Evolutionary conservation across 2,888 invertebrate species (phyloP).

Genomic region (Axea sp.): DNA sequence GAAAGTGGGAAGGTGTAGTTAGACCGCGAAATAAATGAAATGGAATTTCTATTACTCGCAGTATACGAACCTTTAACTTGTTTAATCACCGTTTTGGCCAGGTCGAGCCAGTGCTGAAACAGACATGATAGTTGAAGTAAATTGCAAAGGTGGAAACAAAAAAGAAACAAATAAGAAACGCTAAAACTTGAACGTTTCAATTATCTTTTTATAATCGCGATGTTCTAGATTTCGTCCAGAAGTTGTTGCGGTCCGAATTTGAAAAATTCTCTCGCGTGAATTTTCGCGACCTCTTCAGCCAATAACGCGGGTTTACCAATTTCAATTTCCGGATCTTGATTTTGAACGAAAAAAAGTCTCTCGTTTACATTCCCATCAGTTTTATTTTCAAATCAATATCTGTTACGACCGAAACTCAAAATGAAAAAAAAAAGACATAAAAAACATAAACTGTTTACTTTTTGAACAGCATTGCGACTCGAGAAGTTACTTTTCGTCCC

Average conservation of each 20-base stretch:
- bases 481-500: too few relatives aligned
- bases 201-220: conserved; percentile 18
- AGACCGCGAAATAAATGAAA: conserved; percentile 22
- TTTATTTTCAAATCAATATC: too few relatives aligned
- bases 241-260: conserved; percentile 6
- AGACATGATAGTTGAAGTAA: conserved; percentile 54
- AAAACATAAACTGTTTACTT: too few relatives aligned
- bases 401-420: too few relatives aligned
- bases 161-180: conserved; percentile 21
- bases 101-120: conserved; percentile 95
- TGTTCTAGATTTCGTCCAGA: conserved; percentile 10
- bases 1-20: background rate
- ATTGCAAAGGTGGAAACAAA: conserved; percentile 10
- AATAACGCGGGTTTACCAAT: too few relatives aligned
- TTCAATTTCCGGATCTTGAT: too few relatives aligned
- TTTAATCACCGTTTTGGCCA: conserved; percentile 92
- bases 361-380: too few relatives aligned
- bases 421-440: too few relatives aligned
- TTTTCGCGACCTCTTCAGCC: conserved; percentile 1
- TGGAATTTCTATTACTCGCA: conserved; percentile 5
- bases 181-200: conserved; percentile 23
- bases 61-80: conserved; percentile 90
- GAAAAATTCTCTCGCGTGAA: background rate
- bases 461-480: too few relatives aligned
- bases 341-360: too few relatives aligned